Base-by-base conservation (phyloP, 2,113 vertebrate genomes). In the Candoia aspera region DNA sequence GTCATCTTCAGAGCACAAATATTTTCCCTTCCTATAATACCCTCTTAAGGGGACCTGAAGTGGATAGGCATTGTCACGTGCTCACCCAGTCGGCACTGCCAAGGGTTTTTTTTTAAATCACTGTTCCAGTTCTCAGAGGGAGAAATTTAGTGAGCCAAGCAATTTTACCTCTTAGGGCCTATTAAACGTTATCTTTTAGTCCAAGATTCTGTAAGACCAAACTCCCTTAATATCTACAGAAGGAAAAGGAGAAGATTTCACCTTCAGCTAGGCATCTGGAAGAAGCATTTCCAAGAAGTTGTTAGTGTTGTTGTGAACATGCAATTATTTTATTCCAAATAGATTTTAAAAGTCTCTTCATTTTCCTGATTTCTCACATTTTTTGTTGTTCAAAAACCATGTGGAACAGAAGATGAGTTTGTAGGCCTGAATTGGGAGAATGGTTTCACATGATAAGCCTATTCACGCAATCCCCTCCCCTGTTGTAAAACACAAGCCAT, bases 401-500 rank as follows among this genome's bases (percentile, higher is more conserved):
- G 96, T n/a, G 94, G 96, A 96, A 97, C 97, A 98, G 97, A 98
- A 98, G 98, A 97, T 97, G 98, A 97, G 97, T 99, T 98, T 99
- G 98, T 98, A 97, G 97, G 96, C 94, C 96, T 99, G 98, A 99
- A 99, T 98, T 96, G 87, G 97, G 97, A 98, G 97, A 98, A 99
- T 98, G 98, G 99, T 98, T 98, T 98, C 98, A 98, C 98, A 98
- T 98, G 98, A 97, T 98, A 96, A 96, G 98, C 95, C 97, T 98
- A 98, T 99, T 99, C 98, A 99, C 96, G 92, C 97, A 94, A 53
- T 98, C 98, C 98, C 98, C 98, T 99, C 98, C 99, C 98, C 98
- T 99, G 98, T 98, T 99, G 99, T 99, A 99, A 99, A 99, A 99
- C 99, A 99, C 97, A 98, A 97, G 97, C 96, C 95, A 96, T 93